A percentile compares a stretch with the other conserved stretches of the same genome.
These are phyloP conservation scores for Drosophila tropicalis DNA, from an alignment of 1,140 invertebrate species.

Conservation along the genomic window DNA sequence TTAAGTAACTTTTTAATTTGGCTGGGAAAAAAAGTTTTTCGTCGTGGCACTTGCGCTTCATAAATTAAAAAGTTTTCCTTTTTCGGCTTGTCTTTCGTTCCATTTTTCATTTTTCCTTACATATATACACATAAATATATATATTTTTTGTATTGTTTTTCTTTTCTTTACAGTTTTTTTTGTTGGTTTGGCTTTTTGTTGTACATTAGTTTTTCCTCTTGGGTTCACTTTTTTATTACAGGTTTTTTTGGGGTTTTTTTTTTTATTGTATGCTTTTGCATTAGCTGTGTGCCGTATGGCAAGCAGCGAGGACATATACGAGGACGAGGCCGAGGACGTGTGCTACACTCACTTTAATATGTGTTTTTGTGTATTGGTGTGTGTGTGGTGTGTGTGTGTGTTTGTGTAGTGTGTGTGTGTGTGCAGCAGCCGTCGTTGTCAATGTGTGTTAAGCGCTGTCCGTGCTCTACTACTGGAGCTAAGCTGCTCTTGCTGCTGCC, in stretches of 20 bases:
- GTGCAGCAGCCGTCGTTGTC: conserved; percentile 49
- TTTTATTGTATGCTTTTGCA: conserved; percentile 41
- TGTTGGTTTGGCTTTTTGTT: conserved; percentile 16
- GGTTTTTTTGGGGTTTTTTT: conserved; percentile 32
- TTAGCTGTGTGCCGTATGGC: conserved; percentile 71
- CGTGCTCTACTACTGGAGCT: conserved; percentile 31
- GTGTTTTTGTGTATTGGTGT: conserved; percentile 4
- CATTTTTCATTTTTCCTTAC: conserved; percentile 16
- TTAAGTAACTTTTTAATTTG: conserved; percentile 55
- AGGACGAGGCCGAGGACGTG: conserved; percentile 36
- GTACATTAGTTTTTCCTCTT: conserved; percentile 30
- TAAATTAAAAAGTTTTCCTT: conserved; percentile 61
- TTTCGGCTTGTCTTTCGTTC: conserved; percentile 39
- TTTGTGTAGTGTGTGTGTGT: conserved; percentile 41
- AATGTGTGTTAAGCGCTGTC: conserved; percentile 37
- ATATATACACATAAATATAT: no score
- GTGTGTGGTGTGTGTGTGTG: conserved; percentile 20
- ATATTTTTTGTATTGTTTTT: conserved; percentile 4
- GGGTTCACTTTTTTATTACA: conserved; percentile 39
- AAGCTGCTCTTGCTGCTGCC: conserved; percentile 24
- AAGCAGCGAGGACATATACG: conserved; percentile 30
- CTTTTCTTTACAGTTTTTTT: conserved; percentile 13
- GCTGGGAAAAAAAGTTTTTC: conserved; percentile 45
- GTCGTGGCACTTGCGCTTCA: conserved; percentile 42
- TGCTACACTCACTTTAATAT: conserved; percentile 36